Evolutionary conservation across 2,888 invertebrate genomes (phyloP), one percentile per base, ranked within the genome.

Genomic region (Platycnemis pennipes): DNA sequence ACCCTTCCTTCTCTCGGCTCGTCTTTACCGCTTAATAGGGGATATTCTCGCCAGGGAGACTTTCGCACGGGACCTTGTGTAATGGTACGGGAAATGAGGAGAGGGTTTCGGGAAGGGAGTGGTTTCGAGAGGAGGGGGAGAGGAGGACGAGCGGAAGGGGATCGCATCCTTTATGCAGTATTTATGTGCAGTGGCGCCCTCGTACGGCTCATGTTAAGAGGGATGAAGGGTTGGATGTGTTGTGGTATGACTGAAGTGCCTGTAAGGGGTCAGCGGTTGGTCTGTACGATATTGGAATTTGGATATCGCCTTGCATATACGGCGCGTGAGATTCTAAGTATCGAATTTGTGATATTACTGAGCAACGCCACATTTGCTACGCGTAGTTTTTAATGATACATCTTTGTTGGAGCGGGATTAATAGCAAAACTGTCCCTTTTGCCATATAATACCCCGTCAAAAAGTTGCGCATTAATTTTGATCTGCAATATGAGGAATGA

Each of bases 11-110:
- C 31, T 49, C 53, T 31, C 53, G 2, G 19, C 19, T 49, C 53
- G 37, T 31, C 53, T 88, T 53, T 37, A 31, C 88, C 16, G 46
- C 31, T 49, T 88, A 88, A 46, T 46, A 88, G 88, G 37, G 88
- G 88, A 88, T 88, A n/a, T 49, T 88, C 46, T 88, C 88, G 88
- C 88, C 26, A 31, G 88, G 44, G 88, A 49, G 49, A 49, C 31
- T 49, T 88, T n/a, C 49, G 37, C 63, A 26, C 63, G 63, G n/a
- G 63, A 63, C 63, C 63, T 63, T 63, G 63, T 63, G 63, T 63
- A 63, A 63, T 63, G 63, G 63, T n/a, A 26, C 63, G 63, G 63
- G n/a, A 63, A 63, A 53, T 16, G 88, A 5, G 45, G 1, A 13
- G 87, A n/a, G n/a, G n/a, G n/a, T n/a, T n/a, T n/a, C n/a, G 88